Percentiles rank a stretch among this genome's conserved stretches.
Evolutionary conservation across 2,888 invertebrate species (phyloP).

Genomic region (Lithophane socia): DNA sequence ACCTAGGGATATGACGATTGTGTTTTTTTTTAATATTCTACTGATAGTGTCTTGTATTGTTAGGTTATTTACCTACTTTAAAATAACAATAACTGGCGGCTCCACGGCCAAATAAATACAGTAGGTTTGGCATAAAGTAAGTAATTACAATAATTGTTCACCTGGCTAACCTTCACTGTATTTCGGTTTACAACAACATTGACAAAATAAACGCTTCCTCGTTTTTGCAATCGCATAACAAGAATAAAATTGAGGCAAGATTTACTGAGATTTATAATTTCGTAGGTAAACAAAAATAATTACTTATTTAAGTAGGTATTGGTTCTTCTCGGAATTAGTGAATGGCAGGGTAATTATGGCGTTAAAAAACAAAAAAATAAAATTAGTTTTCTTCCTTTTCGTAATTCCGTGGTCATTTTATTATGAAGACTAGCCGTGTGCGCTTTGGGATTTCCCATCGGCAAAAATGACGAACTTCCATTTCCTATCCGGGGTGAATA

Average conservation of each 20-base stretch:
- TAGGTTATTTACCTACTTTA: not conserved
- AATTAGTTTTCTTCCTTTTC: not conserved
- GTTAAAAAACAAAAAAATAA: conserved; percentile 8
- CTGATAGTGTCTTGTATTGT: no score
- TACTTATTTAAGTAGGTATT: no score
- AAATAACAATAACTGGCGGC: not conserved
- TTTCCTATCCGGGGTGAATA: not conserved
- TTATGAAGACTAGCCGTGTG: not conserved
- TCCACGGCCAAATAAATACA: not conserved
- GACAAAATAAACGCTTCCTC: conserved; percentile 19
- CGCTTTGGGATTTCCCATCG: not conserved
- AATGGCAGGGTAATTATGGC: conserved; percentile 6
- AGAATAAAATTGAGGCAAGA: not conserved
- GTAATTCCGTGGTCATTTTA: not conserved
- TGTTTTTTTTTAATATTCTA: no score
- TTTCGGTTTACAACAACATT: conserved; percentile 6
- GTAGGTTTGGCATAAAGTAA: not conserved
- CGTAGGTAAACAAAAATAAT: not conserved
- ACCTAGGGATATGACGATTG: no score
- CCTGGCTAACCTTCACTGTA: conserved; percentile 33
- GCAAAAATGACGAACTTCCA: not conserved
- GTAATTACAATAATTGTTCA: conserved; percentile 17
- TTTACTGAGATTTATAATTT: conserved; percentile 5
- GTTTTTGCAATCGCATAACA: not conserved
- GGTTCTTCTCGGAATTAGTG: conserved; percentile 20